Evolutionary conservation across 2,113 vertebrate genomes (phyloP).

Genomic region (Dipodomys spectabilis): DNA sequence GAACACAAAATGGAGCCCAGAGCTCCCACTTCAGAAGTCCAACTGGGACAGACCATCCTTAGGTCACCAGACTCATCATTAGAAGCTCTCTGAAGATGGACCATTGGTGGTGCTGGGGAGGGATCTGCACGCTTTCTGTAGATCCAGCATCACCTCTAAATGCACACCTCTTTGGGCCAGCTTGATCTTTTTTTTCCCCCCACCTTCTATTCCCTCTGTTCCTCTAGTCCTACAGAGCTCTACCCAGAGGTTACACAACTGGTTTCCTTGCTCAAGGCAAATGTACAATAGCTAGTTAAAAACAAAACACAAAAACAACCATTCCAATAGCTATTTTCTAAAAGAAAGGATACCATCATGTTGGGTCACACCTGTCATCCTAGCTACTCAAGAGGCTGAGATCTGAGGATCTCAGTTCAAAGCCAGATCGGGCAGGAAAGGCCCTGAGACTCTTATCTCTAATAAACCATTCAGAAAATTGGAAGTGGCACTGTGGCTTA

Average conservation of each 20-base stretch:
- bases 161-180: background rate
- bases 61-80: background rate
- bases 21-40: background rate
- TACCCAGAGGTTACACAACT: background rate
- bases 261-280: background rate
- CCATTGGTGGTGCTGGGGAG: no score
- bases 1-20: background rate
- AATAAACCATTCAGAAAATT: no score
- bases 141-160: background rate
- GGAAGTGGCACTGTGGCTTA: no score
- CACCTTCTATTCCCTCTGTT: background rate
- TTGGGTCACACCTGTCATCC: no score
- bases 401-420: no score
- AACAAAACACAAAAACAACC: background rate
- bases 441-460: no score
- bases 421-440: no score
- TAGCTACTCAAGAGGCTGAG: no score
- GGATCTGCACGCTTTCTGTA: background rate
- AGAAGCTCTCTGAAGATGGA: background rate
- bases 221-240: background rate
- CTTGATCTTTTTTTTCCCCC: background rate
- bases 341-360: background rate
- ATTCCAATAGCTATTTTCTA: slow-evolving; percentile 37
- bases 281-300: background rate
- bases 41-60: background rate